Evolutionary conservation across 35 echinoderm and acorn worm genomes (phyloP), one percentile per base, ranked within the genome.

Genomic region (Diadema setosum): DNA sequence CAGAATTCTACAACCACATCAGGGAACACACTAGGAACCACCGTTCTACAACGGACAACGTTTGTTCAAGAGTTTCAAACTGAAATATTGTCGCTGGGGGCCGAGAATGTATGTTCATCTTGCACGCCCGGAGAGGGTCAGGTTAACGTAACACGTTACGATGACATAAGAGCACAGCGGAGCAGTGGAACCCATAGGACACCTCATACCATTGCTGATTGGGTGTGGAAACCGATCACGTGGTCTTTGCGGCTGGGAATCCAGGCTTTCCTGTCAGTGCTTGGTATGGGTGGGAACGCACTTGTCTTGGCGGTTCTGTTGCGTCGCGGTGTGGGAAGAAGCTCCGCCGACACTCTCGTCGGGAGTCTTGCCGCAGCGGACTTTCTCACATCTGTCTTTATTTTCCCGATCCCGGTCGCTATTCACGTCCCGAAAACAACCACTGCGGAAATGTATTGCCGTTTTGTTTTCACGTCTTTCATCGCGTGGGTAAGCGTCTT

Each of bases 281-380:
- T 89, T 57, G 92, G 92, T 39, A 90, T 94, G 37, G 20, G 59
- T 16, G 92, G 92, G 27, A 94, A 94, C 70, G 20, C 40, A 0
- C 4, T 94, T 12, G 87, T 90, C 0, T 70, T 89, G 12, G 15
- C 75, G 12, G 83, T 86, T n/a, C 81, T 84, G 27, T 45, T 84
- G 3, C 45, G 60, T 20, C 81, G 74, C 4, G 39, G 50, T 23
- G 59, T 39, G 0, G 74, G 70, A 37, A 52, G 69, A 23, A 89
- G 64, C 21, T 37, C 86, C 42, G 84, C 87, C 44, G 83, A 89
- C 31, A 73, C 45, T 23, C 73, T 94, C 32, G 90, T 94, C 34
- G 82, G 65, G 6, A 57, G 81, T 55, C 39, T 94, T 14, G 92
- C 92, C 5, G 92, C 46, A 24, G 92, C 92, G 26, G 92, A 94